Evolutionary conservation across 2,888 invertebrate genomes (phyloP), one percentile per base, ranked within the genome.

Genomic region (Patella depressa): DNA sequence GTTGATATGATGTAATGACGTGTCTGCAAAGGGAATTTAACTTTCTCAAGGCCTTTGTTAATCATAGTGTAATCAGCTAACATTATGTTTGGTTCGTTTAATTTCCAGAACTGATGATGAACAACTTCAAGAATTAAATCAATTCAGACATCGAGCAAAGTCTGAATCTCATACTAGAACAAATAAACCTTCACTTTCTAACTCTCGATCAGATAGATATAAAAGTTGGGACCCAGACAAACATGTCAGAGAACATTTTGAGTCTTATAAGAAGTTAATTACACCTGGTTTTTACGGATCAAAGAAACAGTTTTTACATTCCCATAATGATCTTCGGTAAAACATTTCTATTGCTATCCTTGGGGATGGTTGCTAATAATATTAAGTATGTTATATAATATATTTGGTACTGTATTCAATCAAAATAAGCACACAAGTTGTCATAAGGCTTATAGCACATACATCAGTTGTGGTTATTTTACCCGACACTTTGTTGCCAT

Each of bases 231-330:
- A 78, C 72, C 70, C 76, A 12, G 79, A 80, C 55, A 78, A 77
- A 73, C 81, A 78, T 34, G 79, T 79, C n/a, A 78, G 78, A 29
- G 83, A 83, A 72, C 83, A 84, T 73, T 89, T 88, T 82, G 83
- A 86, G 24, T 78, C 86, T 2, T 89, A 89, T 81, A 87, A 86
- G 83, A 87, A 86, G 78, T 80, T 90, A 72, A 88, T 90, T 59
- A 88, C 88, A 2, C 87, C 89, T 45, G 88, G 88, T 45, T 85
- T 88, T 80, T 89, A 87, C 79, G 85, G 86, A 54, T 72, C 84
- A 24, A 75, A 76, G 65, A 82, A 81, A 74, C 19, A 74, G n/a
- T 69, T 82, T 59, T 84, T 83, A 53, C 82, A 81, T 71, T 85
- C 84, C 24, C 82, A 83, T 77, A 83, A 81, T 74, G 84, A 86